Evolutionary conservation across 2,113 vertebrate species (phyloP).

Genomic region (Irena cyanogastra): DNA sequence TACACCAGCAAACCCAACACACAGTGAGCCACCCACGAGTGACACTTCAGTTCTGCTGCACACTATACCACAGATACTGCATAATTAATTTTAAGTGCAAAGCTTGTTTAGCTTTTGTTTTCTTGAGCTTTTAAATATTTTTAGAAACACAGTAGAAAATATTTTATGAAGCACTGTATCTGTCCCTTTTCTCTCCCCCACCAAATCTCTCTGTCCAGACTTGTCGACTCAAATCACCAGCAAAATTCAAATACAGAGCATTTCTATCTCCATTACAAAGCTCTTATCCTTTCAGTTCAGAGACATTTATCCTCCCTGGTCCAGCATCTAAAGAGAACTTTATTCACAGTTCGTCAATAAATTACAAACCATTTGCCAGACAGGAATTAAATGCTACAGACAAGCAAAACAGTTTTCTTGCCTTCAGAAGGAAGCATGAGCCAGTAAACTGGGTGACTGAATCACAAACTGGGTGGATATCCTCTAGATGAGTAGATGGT

Average conservation of each 20-base stretch:
- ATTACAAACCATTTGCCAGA: constrained; percentile 10
- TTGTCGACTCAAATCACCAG: background rate
- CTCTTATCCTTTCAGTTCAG: background rate
- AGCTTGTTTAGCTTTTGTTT: background rate
- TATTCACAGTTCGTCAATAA: background rate
- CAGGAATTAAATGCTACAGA: background rate
- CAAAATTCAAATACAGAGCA: background rate
- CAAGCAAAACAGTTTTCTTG: background rate
- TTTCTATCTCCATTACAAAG: background rate
- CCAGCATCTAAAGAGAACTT: background rate
- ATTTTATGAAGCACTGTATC: background rate
- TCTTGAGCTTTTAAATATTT: background rate
- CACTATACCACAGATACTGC: background rate
- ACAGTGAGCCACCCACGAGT: background rate
- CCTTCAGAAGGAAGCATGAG: background rate
- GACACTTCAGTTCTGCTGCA: background rate
- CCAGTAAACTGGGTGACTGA: background rate
- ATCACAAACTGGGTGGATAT: background rate
- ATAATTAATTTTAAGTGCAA: background rate
- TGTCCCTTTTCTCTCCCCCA: accelerated
- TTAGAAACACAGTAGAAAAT: background rate
- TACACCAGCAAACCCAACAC: background rate
- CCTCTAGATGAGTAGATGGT: background rate
- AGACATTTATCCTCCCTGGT: background rate
- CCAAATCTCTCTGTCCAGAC: background rate